Evolutionary conservation across 2,797 vertebrate species (phyloP), one percentile per base, ranked within the genome.

Genomic region (Perodicticus potto): DNA sequence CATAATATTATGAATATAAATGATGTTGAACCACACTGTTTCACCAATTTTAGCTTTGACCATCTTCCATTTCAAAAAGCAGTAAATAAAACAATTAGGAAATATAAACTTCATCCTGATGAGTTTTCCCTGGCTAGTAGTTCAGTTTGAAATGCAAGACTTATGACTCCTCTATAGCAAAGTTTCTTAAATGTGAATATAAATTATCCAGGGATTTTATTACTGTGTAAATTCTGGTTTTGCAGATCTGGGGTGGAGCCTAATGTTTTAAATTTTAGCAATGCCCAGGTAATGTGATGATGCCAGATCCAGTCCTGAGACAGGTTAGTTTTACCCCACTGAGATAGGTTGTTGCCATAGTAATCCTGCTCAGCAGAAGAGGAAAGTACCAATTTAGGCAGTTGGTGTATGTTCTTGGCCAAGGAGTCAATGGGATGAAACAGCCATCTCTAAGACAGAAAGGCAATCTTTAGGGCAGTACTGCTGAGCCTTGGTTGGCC

Each of bases 261-360:
- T 87, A 61, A 32, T 67, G 70, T n/a, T 89, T 93, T 73, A 8
- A 32, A 70, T 63, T 73, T 89, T 43, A 92, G 78, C n/a, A 49
- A 65, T 43, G 16, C 49, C 32, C 37, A 27, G 55, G 49, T 43
- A 61, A 95, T 76, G 17, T 61, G 72, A 72, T 61, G 29, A 67
- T 25, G 76, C 63, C 53, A 53, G 25, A 61, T 6, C 10, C 23
- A 2, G 20, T 69, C 14, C 12, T 67, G 17, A 76, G 32, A 45
- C 13, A 89, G n/a, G 8, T 93, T 34, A 32, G 16, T 40, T 87
- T 49, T 43, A 49, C 20, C 45, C 45, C 65, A 20, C 22, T 43
- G 25, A 59, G 32, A 84, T 29, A 6, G n/a, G 20, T 45, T 40
- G 32, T 70, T 84, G 45, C 19, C 19, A 7, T 25, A 16, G 43